phyloP scores from a whole-genome alignment of 2,888 invertebrate genomes.

The Notocelia uddmanniana region DNA sequence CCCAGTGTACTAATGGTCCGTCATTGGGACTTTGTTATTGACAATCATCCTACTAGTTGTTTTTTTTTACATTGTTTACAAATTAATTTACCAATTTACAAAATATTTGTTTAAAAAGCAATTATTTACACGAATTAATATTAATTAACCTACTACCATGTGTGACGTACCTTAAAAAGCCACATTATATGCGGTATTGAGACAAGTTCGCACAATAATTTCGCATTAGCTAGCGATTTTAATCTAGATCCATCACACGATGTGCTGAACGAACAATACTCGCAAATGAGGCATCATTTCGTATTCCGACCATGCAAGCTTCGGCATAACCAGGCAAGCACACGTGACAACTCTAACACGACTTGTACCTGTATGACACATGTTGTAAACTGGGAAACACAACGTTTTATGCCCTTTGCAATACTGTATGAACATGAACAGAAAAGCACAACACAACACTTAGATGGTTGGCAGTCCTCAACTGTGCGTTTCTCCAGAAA shows the following conservation, averaged over 20 bases:
- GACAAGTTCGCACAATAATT: neutral
- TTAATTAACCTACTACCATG: too few relatives aligned
- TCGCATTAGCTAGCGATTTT: conserved; percentile 4
- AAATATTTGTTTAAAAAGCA: too few relatives aligned
- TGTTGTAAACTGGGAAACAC: conserved; percentile 34
- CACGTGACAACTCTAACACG: conserved; percentile 31
- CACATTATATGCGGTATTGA: too few relatives aligned
- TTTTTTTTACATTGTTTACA: too few relatives aligned
- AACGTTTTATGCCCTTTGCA: conserved; percentile 4
- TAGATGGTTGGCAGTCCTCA: too few relatives aligned
- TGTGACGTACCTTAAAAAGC: too few relatives aligned
- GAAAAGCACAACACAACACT: neutral
- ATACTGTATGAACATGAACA: conserved; percentile 23
- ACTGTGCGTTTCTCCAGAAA: too few relatives aligned
- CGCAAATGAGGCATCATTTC: conserved; percentile 31
- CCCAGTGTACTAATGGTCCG: too few relatives aligned
- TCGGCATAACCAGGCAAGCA: conserved; percentile 26
- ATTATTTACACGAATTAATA: too few relatives aligned
- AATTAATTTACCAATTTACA: too few relatives aligned
- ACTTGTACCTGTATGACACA: neutral
- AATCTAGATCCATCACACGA: conserved; percentile 21
- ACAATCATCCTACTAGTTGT: too few relatives aligned
- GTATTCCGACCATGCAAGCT: conserved; percentile 28
- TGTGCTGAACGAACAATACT: conserved; percentile 24
- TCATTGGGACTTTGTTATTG: too few relatives aligned